Percentiles rank a stretch among this genome's conserved stretches.
Conservation (phyloP, 37 sponge, comb jelly and placozoan genomes). For the Cliona cf. orientalis region DNA sequence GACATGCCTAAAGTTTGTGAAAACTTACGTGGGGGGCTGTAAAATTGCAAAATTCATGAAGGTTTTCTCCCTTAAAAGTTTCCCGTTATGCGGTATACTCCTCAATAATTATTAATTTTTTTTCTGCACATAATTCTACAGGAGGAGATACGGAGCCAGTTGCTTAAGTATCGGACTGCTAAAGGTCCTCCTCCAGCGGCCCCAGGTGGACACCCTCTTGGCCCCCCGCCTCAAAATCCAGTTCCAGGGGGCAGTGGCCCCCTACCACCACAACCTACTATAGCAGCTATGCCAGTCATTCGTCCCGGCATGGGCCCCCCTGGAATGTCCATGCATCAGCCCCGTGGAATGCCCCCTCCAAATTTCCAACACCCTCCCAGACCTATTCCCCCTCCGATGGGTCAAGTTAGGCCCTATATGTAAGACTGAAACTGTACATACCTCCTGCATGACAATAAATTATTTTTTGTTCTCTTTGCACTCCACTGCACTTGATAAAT, state of each 20-base stretch:
- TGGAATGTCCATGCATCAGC: conserved; percentile 58
- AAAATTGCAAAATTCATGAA: too few relatives aligned
- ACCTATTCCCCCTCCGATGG: conserved; percentile 3
- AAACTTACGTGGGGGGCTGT: too few relatives aligned
- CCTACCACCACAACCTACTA: conserved; percentile 4
- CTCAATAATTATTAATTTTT: too few relatives aligned
- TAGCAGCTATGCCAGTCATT: conserved; percentile 1
- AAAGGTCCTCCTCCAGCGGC: not conserved
- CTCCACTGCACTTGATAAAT: too few relatives aligned
- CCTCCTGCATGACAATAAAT: too few relatives aligned
- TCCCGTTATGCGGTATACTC: too few relatives aligned
- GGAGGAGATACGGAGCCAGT: conserved; percentile 54
- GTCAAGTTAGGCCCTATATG: too few relatives aligned
- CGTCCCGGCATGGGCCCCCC: conserved; percentile 8
- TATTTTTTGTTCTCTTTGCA: too few relatives aligned
- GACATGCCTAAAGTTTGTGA: too few relatives aligned
- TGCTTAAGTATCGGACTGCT: conserved; percentile 36
- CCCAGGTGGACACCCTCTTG: not conserved
- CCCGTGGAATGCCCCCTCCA: conserved; percentile 67
- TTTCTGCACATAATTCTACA: too few relatives aligned
- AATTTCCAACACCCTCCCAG: not conserved
- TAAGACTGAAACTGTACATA: too few relatives aligned
- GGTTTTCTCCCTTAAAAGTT: too few relatives aligned
- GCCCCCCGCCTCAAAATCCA: conserved; percentile 5
- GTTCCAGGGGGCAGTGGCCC: conserved; percentile 59